Percentiles rank a stretch among this genome's conserved stretches.
Conservation (phyloP, 2,797 vertebrate species). For the Sebastes hubbsi region DNA sequence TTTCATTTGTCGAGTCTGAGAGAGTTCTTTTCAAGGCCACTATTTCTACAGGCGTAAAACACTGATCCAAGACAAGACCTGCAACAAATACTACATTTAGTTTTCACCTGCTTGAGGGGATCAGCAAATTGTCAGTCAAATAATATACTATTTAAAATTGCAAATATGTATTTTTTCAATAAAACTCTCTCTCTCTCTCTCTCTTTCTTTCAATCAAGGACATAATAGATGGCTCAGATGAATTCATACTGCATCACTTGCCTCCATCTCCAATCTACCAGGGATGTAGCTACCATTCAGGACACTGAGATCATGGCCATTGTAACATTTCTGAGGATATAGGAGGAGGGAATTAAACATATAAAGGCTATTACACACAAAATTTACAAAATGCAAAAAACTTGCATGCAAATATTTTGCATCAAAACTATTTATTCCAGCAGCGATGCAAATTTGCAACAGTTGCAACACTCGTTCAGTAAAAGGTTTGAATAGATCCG, state of each 20-base stretch:
- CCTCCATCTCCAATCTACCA: background rate
- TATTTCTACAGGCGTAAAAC: slow-evolving; percentile 1
- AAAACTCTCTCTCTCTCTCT: background rate
- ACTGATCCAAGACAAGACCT: background rate
- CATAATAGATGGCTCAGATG: background rate
- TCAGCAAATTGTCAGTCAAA: background rate
- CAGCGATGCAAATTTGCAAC: no score
- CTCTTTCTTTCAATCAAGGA: background rate
- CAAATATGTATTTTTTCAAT: background rate
- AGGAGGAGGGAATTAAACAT: no score
- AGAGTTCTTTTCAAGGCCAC: background rate
- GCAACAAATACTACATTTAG: background rate
- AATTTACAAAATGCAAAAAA: no score
- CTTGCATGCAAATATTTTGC: no score
- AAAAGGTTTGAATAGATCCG: no score
- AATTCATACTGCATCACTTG: background rate
- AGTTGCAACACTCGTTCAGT: no score
- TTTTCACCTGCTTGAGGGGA: background rate
- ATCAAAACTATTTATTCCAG: no score
- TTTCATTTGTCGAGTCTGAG: slow-evolving; percentile 45
- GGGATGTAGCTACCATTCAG: background rate
- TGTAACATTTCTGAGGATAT: background rate
- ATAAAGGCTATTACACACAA: no score
- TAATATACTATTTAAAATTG: background rate
- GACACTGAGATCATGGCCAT: background rate